These are phyloP conservation scores for Poliocrania exsul DNA, from an alignment of 2,797 vertebrate species.

Conservation along the genomic window DNA sequence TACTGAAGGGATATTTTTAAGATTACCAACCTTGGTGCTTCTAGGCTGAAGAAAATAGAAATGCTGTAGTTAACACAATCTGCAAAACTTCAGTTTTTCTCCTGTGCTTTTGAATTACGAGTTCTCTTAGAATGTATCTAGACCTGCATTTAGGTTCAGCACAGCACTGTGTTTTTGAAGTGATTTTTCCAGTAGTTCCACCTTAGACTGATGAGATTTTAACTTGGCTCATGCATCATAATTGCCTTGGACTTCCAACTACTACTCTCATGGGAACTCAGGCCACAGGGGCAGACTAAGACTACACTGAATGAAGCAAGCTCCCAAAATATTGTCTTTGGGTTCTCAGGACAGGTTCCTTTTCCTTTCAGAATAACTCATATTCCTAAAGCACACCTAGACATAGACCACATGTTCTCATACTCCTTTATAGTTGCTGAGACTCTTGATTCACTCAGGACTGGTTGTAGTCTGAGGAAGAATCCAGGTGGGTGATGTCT, in stretches of 20 bases:
- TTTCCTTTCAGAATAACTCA: background rate
- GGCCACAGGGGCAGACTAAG: background rate
- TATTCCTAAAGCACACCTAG: background rate
- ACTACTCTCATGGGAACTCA: background rate
- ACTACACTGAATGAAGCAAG: background rate
- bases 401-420: background rate
- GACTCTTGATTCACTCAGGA: background rate
- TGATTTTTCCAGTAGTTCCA: background rate
- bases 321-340: fast-evolving
- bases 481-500: fast-evolving
- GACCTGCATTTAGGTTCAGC: background rate
- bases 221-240: background rate
- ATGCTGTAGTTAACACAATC: background rate
- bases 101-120: background rate
- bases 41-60: background rate
- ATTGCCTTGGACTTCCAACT: background rate
- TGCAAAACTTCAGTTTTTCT: background rate
- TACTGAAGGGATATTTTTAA: background rate
- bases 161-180: background rate
- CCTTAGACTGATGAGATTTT: background rate
- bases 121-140: background rate
- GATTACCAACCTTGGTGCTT: background rate
- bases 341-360: background rate
- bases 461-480: background rate
- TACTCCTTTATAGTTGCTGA: background rate